These are phyloP conservation scores for Pasiphila rectangulata DNA, from an alignment of 2,888 invertebrate species.

Conservation along the genomic window DNA sequence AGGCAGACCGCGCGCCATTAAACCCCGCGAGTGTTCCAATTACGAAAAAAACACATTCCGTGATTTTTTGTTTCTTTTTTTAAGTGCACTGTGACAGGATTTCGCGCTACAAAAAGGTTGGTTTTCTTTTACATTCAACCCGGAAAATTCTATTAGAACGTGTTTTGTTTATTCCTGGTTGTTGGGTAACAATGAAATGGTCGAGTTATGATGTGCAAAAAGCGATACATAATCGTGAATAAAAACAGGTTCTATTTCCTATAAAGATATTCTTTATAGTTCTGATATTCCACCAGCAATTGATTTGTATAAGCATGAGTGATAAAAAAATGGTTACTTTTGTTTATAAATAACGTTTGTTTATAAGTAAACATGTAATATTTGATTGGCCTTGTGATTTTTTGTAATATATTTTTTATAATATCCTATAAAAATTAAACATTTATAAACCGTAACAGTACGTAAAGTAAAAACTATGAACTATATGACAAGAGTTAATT, in stretches of 20 bases:
- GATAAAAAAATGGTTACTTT: too few relatives aligned
- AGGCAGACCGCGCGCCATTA: slow-evolving; percentile 32
- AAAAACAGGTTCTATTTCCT: slow-evolving; percentile 23
- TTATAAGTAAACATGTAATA: too few relatives aligned
- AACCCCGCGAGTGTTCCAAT: slow-evolving; percentile 63
- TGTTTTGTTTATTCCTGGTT: slow-evolving; percentile 32
- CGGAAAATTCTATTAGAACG: slow-evolving; percentile 18
- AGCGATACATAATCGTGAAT: slow-evolving; percentile 19
- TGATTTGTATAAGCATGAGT: too few relatives aligned
- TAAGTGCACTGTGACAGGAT: slow-evolving; percentile 65
- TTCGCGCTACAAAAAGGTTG: slow-evolving; percentile 34
- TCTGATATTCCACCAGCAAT: background rate
- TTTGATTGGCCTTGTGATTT: too few relatives aligned
- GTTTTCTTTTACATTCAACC: slow-evolving; percentile 4
- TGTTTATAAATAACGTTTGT: too few relatives aligned
- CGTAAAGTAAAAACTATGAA: too few relatives aligned
- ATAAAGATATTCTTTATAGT: background rate
- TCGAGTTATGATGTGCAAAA: slow-evolving; percentile 38
- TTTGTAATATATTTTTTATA: too few relatives aligned
- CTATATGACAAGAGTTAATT: too few relatives aligned
- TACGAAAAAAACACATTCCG: slow-evolving; percentile 41
- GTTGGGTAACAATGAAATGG: slow-evolving; percentile 38
- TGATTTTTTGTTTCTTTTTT: slow-evolving; percentile 54
- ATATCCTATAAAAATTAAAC: too few relatives aligned
- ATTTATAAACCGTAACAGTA: too few relatives aligned